Conservation (phyloP, 2,113 vertebrate species). For the Grantiella picta region DNA sequence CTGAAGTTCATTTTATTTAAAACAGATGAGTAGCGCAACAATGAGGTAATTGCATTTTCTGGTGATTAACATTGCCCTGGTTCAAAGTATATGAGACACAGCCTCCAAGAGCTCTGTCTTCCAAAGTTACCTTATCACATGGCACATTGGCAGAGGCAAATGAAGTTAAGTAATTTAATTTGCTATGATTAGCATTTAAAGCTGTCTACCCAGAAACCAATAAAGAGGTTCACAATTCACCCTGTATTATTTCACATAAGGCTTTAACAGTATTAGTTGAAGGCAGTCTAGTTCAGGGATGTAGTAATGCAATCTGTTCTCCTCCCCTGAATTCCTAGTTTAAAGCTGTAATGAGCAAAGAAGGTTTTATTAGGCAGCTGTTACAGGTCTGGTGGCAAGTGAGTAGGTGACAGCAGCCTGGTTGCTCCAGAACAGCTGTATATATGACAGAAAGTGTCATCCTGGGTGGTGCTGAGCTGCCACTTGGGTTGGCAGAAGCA, state of each 20-base stretch:
- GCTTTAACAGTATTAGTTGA: conserved; percentile 17
- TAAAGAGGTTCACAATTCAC: conserved; percentile 12
- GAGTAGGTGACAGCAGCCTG: background rate
- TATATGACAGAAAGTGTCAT: background rate
- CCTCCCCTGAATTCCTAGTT: background rate
- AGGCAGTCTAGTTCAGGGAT: background rate
- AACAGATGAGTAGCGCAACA: conserved; percentile 15
- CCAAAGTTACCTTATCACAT: conserved; percentile 19
- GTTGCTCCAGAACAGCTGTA: background rate
- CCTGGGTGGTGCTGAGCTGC: background rate
- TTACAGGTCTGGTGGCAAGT: fast-evolving
- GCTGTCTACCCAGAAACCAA: conserved; percentile 30
- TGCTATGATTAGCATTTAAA: conserved; percentile 55
- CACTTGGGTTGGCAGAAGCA: background rate
- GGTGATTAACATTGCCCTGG: conserved; percentile 24
- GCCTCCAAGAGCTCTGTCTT: background rate
- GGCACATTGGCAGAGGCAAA: conserved; percentile 38
- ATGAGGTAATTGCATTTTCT: conserved; percentile 43
- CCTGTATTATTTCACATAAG: conserved; percentile 29
- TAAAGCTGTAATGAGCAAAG: background rate
- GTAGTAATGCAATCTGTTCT: conserved; percentile 17
- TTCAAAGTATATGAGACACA: conserved; percentile 13
- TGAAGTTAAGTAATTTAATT: conserved; percentile 63
- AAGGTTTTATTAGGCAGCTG: background rate
- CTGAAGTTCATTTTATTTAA: conserved; percentile 46